Conservation (phyloP, 2,797 vertebrate genomes). For the Muscicapa striata region DNA sequence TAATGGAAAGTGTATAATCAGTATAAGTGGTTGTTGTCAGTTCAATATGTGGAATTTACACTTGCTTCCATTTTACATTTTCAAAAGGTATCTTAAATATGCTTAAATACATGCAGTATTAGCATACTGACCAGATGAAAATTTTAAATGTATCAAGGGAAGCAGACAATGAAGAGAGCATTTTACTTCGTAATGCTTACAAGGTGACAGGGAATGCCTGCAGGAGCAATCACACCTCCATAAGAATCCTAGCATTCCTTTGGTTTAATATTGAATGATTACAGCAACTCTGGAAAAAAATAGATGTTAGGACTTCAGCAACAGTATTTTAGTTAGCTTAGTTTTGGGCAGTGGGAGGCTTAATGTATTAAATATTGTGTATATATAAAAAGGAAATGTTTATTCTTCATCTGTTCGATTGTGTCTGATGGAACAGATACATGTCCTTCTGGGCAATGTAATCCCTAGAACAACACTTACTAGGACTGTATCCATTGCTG, state of each 20-base stretch:
- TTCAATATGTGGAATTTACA: not conserved
- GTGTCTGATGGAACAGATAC: not conserved
- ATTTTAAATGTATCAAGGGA: not conserved
- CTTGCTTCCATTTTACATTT: constrained; percentile 7
- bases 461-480: not conserved
- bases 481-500: not conserved
- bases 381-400: not conserved
- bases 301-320: not conserved
- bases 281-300: not conserved
- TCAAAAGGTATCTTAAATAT: constrained; percentile 19
- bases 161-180: not conserved
- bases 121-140: not conserved
- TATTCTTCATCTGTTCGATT: not conserved
- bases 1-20: not conserved
- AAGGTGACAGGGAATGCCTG: constrained; percentile 34
- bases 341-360: not conserved
- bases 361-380: not conserved
- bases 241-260: not conserved
- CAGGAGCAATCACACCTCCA: not conserved
- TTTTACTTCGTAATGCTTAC: not conserved
- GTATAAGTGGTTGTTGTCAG: not conserved
- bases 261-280: not conserved
- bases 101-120: not conserved
- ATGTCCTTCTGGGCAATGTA: not conserved
- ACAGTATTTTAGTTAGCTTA: not conserved